Percentiles rank a stretch among this genome's conserved stretches.
Evolutionary conservation across 2,888 invertebrate species (phyloP).

Genomic region (Eristalinus aeneus): DNA sequence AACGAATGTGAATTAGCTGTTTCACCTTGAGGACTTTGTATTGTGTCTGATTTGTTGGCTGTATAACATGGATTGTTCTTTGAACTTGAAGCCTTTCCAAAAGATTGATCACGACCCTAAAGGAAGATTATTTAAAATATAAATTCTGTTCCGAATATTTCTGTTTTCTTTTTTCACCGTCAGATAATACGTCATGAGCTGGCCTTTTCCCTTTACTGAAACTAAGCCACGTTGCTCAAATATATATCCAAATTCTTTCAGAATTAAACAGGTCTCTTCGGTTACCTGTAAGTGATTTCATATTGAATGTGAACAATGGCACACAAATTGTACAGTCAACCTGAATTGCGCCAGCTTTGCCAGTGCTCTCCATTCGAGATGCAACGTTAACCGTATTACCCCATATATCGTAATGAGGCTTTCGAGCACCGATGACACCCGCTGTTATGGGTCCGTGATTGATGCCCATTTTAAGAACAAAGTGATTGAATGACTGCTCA

Average conservation of each 20-base stretch:
- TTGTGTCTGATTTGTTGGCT: background rate
- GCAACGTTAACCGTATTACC: conserved; percentile 99
- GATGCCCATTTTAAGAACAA: conserved; percentile 95
- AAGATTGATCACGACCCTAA: conserved; percentile 43
- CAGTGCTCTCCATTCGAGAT: conserved; percentile 98
- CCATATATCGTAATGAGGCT: conserved; percentile 98
- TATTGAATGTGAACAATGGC: background rate
- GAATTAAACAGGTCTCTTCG: conserved; percentile 94
- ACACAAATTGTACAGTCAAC: conserved; percentile 80
- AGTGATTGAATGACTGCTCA: conserved; percentile 97
- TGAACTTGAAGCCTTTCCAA: background rate
- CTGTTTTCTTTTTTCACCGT: conserved; percentile 80
- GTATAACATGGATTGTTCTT: background rate
- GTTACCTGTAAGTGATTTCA: conserved; percentile 87
- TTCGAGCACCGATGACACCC: conserved; percentile 96
- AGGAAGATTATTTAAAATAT: background rate
- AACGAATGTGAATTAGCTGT: background rate
- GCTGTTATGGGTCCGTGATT: conserved; percentile 98
- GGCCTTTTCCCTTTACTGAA: conserved; percentile 98
- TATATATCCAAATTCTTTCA: conserved; percentile 93
- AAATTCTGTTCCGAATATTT: background rate
- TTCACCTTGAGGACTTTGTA: background rate
- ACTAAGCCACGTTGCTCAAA: conserved; percentile 97
- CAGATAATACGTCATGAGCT: conserved; percentile 96
- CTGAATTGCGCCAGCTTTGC: conserved; percentile 96